Evolutionary conservation across 2,113 vertebrate genomes (phyloP), one percentile per base, ranked within the genome.

Genomic region (Sporophila hypoxantha): DNA sequence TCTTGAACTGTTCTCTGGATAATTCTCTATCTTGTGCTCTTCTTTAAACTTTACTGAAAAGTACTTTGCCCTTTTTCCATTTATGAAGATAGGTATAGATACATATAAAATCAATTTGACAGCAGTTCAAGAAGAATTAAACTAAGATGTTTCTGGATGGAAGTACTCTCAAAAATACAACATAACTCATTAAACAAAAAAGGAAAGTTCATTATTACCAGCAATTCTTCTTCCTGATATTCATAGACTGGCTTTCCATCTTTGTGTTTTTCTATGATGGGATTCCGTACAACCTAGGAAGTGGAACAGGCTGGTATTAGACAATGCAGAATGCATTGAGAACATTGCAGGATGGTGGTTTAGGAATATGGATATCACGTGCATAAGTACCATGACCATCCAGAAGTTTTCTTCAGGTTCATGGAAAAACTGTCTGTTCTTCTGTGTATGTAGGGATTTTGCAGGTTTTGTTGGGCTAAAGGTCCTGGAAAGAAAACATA

Each of bases 401-500:
- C 99, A 99, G 96, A 99, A 99, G 91, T 97, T 98, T 85, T 99
- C 98, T 95, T 99, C 99, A 2, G 99, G 97, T 92, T 99, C 99
- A 78, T 98, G 98, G 97, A 99, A 99, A 96, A 99, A 99, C 75
- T 99, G 99, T 34, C 99, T 98, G 5, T 99, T 99, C 95, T 99
- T 99, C 97, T 99, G 99, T 1, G 99, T 99, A 87, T 99, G 99
- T 53, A 99, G 97, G 36, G 99, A 99, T 96, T 99, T 99, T 34
- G 99, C 99, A 93, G 99, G 99, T 96, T 99, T 99, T 81, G 98
- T 98, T 82, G 99, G 98, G 96, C 98, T 99, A 91, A 99, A 99
- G 17, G 99, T 99, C 96, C 99, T 99, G 78, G 17, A 96, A 89
- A 94, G 27, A 92, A 82, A 85, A 65, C 6, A 41, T 7, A 8